Evolutionary conservation across 2,888 invertebrate genomes (phyloP).

Genomic region (Trilocha varians): DNA sequence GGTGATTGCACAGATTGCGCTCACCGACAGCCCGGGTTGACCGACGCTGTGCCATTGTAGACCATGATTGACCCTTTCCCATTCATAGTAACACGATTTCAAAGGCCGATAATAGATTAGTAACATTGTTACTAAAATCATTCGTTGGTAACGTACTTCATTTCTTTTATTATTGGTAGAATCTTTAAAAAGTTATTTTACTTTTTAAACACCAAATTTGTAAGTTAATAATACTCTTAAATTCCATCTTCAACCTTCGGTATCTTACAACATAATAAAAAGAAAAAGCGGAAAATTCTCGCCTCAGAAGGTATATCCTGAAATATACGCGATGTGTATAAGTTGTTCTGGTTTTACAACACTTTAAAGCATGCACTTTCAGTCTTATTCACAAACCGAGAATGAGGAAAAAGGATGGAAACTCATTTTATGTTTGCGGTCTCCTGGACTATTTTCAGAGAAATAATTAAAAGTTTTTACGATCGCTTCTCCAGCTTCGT

Average conservation of each 20-base stretch:
- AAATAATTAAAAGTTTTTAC: slow-evolving; percentile 72
- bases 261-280: neutral
- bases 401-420: slow-evolving; percentile 54
- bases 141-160: no score
- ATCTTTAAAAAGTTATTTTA: no score
- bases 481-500: slow-evolving; percentile 42
- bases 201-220: no score
- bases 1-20: slow-evolving; percentile 14
- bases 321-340: slow-evolving; percentile 26
- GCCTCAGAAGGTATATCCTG: slow-evolving; percentile 38
- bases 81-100: slow-evolving; percentile 6
- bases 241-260: no score
- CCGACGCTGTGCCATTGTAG: slow-evolving; percentile 6
- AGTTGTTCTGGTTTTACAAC: slow-evolving; percentile 66
- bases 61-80: slow-evolving; percentile 10
- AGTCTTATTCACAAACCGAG: slow-evolving; percentile 36
- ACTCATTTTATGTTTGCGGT: slow-evolving; percentile 56
- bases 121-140: no score
- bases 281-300: slow-evolving; percentile 22
- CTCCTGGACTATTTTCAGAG: slow-evolving; percentile 45
- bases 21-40: slow-evolving; percentile 7
- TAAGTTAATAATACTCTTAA: no score
- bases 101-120: slow-evolving; percentile 3
- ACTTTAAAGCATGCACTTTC: slow-evolving; percentile 66
- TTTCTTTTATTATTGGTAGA: no score